These are phyloP conservation scores for Spilosoma lubricipeda DNA, from an alignment of 2,888 invertebrate species.

Conservation along the genomic window DNA sequence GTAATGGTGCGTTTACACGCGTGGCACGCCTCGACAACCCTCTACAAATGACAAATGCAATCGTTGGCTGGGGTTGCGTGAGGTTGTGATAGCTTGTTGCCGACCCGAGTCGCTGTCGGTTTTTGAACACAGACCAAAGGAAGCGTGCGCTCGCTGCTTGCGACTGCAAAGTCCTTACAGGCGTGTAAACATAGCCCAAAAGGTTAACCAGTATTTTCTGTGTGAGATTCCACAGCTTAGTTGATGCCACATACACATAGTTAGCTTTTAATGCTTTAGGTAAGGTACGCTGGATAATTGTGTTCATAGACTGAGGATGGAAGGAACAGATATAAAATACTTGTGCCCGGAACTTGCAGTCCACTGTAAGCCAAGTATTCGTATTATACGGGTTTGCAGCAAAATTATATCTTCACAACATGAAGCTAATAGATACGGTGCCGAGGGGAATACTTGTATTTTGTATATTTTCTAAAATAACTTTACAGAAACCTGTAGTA, in stretches of 20 bases:
- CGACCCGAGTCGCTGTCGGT: no score
- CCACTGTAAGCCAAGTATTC: constrained; percentile 45
- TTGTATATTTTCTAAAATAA: constrained; percentile 76
- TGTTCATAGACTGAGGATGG: constrained; percentile 83
- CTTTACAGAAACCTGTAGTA: constrained; percentile 65
- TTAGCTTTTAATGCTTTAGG: constrained; percentile 86
- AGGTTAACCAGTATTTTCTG: constrained; percentile 63
- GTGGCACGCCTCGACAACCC: no score
- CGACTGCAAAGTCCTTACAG: no score
- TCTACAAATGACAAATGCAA: no score
- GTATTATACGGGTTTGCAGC: constrained; percentile 48
- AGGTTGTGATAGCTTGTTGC: no score
- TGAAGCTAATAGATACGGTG: constrained; percentile 30
- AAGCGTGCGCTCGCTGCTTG: no score
- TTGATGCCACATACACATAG: constrained; percentile 84
- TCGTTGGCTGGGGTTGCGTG: no score
- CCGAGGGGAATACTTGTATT: constrained; percentile 63
- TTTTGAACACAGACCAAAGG: no score
- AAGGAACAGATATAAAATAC: constrained; percentile 49
- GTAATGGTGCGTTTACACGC: no score
- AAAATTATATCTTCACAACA: constrained; percentile 35
- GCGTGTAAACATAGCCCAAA: no score
- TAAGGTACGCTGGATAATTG: constrained; percentile 85
- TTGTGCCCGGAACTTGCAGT: constrained; percentile 39
- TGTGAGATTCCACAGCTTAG: constrained; percentile 76